These are phyloP conservation scores for Agrilus cyanescens DNA, from an alignment of 2,888 invertebrate species.

Conservation along the genomic window DNA sequence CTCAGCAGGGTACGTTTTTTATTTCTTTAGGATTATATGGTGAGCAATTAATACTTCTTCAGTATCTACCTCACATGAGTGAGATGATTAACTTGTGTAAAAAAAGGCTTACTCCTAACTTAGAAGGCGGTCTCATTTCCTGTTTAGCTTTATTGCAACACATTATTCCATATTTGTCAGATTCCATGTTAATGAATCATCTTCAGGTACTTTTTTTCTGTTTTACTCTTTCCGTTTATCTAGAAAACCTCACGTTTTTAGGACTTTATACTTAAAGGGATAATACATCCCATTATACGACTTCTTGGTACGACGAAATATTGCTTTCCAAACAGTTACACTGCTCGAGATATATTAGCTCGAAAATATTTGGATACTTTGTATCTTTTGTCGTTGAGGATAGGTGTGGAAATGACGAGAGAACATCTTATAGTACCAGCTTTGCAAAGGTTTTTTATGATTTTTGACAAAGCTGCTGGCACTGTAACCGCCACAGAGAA, in stretches of 20 bases:
- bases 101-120: slow-evolving; percentile 64
- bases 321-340: slow-evolving; percentile 69
- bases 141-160: slow-evolving; percentile 69
- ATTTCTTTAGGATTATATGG: slow-evolving; percentile 61
- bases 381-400: slow-evolving; percentile 63
- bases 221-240: not conserved
- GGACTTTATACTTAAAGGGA: slow-evolving; percentile 75
- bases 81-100: slow-evolving; percentile 74
- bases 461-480: slow-evolving; percentile 64
- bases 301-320: slow-evolving; percentile 69
- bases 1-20: slow-evolving; percentile 4
- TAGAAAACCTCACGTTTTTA: slow-evolving; percentile 34
- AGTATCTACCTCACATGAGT: slow-evolving; percentile 82
- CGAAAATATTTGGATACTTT: slow-evolving; percentile 73
- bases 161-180: slow-evolving; percentile 69
- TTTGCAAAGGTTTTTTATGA: slow-evolving; percentile 62
- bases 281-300: slow-evolving; percentile 71
- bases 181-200: slow-evolving; percentile 77
- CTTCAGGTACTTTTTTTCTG: slow-evolving; percentile 48
- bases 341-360: slow-evolving; percentile 62
- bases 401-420: slow-evolving; percentile 68
- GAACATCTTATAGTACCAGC: slow-evolving; percentile 61
- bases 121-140: slow-evolving; percentile 83
- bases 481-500: slow-evolving; percentile 18
- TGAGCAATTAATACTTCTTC: slow-evolving; percentile 75